Evolutionary conservation across 2,797 vertebrate species (phyloP), one percentile per base, ranked within the genome.

Genomic region (Margarornis squamiger): DNA sequence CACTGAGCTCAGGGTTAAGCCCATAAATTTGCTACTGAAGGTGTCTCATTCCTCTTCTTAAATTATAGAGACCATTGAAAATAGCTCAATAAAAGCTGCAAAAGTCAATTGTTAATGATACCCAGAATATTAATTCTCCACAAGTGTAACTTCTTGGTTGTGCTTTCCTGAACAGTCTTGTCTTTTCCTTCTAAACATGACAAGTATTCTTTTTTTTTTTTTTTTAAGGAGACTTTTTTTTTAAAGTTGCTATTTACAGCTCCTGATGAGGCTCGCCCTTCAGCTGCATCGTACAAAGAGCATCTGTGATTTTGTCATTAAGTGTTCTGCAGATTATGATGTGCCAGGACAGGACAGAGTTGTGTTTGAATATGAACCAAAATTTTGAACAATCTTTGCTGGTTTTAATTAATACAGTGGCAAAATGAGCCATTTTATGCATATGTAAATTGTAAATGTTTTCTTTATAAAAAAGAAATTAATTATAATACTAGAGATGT

Each of bases 241-340:
- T 63, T 17, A 0, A 63, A n/a, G 43, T 36, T 90, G 67, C 66
- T 76, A 43, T 95, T 93, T 94, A 72, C 36, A 85, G 80, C 83
- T 85, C 27, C 68, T 71, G 57, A 39, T 86, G 78, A 80, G 58
- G 20, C 16, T 96, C 93, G 92, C 78, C 95, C 84, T 97, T 95
- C 92, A 92, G 48, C 51, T 68, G 65, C 41, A 52, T 58, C 1
- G 1, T 62, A n/a, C 49, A 51, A 85, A 85, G 49, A 93, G 30
- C 90, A 90, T 90, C 94, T 93, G 94, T 74, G 88, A 74, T 68
- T 91, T 95, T 93, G 68, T 79, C 92, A 85, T 85, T 82, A 95
- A 87, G 65, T 39, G 49, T 79, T 92, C 87, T 80, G 36, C 54
- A 87, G 90, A 80, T 62, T 80, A 54, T 32, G 38, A 65, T 83